A percentile compares a stretch with the other conserved stretches of the same genome.
These are phyloP conservation scores for Timema cristinae DNA, from an alignment of 2,888 invertebrate genomes.

Conservation along the genomic window DNA sequence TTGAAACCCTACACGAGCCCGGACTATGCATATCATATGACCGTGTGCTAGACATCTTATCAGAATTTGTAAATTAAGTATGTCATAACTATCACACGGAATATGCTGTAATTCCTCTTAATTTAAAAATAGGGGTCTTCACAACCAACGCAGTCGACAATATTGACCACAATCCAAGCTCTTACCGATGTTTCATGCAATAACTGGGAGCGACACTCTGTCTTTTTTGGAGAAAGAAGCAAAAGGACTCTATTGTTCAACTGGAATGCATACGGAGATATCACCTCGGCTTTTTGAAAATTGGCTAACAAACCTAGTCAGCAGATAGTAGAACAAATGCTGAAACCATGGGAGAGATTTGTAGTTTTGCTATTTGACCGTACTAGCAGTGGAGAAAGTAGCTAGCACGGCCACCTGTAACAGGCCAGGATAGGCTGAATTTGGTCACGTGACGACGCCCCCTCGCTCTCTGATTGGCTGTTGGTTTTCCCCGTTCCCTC, in stretches of 20 bases:
- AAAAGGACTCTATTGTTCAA: not conserved
- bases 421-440: no score
- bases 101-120: not conserved
- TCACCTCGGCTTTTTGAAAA: not conserved
- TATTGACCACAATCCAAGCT: not conserved
- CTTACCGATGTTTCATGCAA: constrained; percentile 2
- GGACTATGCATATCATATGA: not conserved
- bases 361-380: not conserved
- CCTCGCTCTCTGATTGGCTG: no score
- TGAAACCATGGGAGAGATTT: not conserved
- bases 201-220: not conserved
- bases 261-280: not conserved
- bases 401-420: no score
- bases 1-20: not conserved
- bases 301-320: not conserved
- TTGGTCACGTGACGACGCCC: no score
- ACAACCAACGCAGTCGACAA: not conserved
- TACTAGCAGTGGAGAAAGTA: not conserved
- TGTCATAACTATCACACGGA: not conserved
- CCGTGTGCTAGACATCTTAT: not conserved
- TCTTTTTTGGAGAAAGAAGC: constrained; percentile 3
- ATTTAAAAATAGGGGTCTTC: not conserved
- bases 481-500: no score
- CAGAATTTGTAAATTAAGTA: constrained; percentile 1
- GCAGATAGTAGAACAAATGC: not conserved